Evolutionary conservation across 2,797 vertebrate genomes (phyloP).

Genomic region (Perdix hodgsoniae): DNA sequence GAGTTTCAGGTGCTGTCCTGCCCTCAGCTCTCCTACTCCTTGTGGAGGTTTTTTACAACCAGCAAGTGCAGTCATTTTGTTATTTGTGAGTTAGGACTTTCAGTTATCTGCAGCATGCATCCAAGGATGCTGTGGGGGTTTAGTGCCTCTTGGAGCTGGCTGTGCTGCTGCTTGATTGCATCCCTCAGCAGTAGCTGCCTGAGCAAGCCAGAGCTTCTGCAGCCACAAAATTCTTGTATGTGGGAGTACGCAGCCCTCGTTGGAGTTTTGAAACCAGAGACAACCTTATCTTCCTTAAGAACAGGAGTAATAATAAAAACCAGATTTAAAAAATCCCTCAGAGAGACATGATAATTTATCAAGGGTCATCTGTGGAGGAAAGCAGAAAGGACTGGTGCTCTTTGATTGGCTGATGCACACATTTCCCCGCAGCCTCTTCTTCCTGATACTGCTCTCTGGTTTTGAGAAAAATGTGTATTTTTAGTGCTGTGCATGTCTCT

Average conservation of each 20-base stretch:
- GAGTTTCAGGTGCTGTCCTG: background rate
- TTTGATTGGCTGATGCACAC: background rate
- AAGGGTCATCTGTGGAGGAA: background rate
- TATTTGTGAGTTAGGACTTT: background rate
- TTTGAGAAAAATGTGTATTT: background rate
- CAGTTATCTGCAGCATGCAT: background rate
- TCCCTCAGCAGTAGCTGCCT: background rate
- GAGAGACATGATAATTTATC: background rate
- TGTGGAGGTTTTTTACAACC: background rate
- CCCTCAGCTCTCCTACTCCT: background rate
- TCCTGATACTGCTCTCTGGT: background rate
- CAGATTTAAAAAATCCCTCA: background rate
- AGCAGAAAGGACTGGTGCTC: background rate
- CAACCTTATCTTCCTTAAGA: constrained; percentile 4
- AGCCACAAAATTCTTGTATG: background rate
- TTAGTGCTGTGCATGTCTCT: background rate
- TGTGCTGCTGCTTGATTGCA: background rate
- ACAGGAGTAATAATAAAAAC: background rate
- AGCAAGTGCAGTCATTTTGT: background rate
- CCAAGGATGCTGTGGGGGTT: background rate
- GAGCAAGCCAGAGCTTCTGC: background rate
- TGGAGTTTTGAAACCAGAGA: background rate
- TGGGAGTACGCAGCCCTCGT: constrained; percentile 8
- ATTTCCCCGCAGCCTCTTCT: background rate
- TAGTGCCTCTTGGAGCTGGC: background rate